Conservation (phyloP, 2,888 invertebrate species). For the Pardosa pseudoannulata region DNA sequence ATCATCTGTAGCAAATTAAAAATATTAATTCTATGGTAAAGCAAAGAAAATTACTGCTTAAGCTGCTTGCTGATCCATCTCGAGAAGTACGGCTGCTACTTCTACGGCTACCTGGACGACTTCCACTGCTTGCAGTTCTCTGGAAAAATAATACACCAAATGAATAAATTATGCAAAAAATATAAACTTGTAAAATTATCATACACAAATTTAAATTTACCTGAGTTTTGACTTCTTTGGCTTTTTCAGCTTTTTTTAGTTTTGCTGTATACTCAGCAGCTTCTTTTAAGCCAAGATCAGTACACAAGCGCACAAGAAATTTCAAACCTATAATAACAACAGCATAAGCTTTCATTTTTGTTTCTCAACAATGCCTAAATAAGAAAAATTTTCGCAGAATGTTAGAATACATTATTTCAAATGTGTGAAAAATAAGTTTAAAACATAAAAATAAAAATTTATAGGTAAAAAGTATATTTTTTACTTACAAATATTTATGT, state of each 20-base stretch:
- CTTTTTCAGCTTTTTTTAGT: slow-evolving; percentile 84
- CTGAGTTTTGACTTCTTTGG: slow-evolving; percentile 78
- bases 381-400: too few species aligned
- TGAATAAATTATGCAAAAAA: background rate
- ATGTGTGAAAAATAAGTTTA: too few species aligned
- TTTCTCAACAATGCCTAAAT: too few species aligned
- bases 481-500: too few species aligned
- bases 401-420: too few species aligned
- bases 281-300: slow-evolving; percentile 93
- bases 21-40: too few species aligned
- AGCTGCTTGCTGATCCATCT: slow-evolving; percentile 74
- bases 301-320: slow-evolving; percentile 90
- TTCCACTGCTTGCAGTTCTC: slow-evolving; percentile 72
- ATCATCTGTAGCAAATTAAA: too few species aligned
- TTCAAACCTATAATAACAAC: slow-evolving; percentile 83
- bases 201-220: slow-evolving; percentile 75
- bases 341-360: too few species aligned
- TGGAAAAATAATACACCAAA: slow-evolving; percentile 16
- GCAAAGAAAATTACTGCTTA: slow-evolving; percentile 33
- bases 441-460: too few species aligned
- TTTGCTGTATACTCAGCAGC: slow-evolving; percentile 90
- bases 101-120: slow-evolving; percentile 73
- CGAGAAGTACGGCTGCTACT: slow-evolving; percentile 72
- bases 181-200: background rate
- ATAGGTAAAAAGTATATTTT: too few species aligned